Evolutionary conservation across 2,888 invertebrate species (phyloP).

Genomic region (Nomada ruficornis): DNA sequence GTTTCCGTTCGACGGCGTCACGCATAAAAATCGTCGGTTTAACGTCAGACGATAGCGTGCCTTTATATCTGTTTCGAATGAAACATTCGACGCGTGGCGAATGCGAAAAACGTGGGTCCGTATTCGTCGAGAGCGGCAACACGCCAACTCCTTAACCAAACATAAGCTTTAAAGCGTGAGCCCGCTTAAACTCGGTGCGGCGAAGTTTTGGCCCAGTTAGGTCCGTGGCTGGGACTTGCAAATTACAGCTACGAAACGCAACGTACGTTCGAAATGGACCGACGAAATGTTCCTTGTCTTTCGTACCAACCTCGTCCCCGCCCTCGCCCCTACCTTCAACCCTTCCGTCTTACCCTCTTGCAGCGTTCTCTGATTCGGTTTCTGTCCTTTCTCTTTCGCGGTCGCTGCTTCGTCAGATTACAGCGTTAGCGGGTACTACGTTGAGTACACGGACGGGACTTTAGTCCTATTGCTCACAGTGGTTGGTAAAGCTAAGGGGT

Average conservation of each 20-base stretch:
- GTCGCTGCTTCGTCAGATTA: conserved; percentile 61
- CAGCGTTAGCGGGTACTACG: conserved; percentile 45
- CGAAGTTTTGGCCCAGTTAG: conserved; percentile 71
- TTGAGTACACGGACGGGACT: conserved; percentile 47
- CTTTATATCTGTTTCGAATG: conserved; percentile 16
- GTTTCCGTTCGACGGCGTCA: neutral
- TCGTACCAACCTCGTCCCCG: neutral
- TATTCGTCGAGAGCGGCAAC: conserved; percentile 64
- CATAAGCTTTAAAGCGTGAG: conserved; percentile 77
- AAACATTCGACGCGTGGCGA: conserved; percentile 38
- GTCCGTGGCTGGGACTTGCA: conserved; percentile 73
- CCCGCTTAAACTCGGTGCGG: conserved; percentile 74
- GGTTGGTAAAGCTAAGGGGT: conserved; percentile 42
- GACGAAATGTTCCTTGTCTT: conserved; percentile 27
- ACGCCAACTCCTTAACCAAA: conserved; percentile 77
- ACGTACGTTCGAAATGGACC: conserved; percentile 73
- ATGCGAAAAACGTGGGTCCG: conserved; percentile 49
- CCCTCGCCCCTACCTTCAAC: neutral
- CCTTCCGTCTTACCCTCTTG: neutral
- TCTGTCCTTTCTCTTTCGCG: conserved; percentile 42
- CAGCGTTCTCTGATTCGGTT: conserved; percentile 11
- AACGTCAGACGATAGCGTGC: conserved; percentile 12
- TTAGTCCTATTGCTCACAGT: conserved; percentile 47
- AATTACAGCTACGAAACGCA: conserved; percentile 75
- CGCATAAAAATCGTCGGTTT: conserved; percentile 4